These are phyloP conservation scores for Drosophila emarginata DNA, from an alignment of 2,888 invertebrate genomes.

Conservation along the genomic window DNA sequence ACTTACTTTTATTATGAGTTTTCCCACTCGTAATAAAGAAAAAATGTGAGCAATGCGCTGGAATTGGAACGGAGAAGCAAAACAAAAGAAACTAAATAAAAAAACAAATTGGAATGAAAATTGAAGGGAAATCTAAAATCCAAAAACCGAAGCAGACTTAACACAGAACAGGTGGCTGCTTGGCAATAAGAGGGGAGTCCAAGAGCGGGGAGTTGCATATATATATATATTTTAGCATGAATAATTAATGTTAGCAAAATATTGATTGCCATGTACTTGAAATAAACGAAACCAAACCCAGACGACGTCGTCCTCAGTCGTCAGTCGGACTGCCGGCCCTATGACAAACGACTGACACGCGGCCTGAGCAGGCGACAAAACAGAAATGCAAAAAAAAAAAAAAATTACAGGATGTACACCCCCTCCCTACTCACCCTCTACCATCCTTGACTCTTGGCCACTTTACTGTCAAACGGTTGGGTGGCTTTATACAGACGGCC, in stretches of 20 bases:
- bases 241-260: conserved; percentile 46
- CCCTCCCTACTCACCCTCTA: background rate
- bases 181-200: background rate
- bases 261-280: conserved; percentile 60
- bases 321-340: conserved; percentile 11
- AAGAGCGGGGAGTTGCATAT: background rate
- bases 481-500: conserved; percentile 14
- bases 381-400: conserved; percentile 54
- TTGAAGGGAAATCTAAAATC: background rate
- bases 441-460: background rate
- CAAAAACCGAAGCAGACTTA: background rate
- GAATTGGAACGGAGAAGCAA: conserved; percentile 65
- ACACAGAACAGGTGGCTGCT: background rate
- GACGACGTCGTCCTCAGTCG: conserved; percentile 35
- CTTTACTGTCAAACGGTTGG: background rate
- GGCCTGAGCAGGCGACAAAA: conserved; percentile 72
- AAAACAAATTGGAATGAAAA: background rate
- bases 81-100: background rate
- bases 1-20: conserved; percentile 71
- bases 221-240: conserved; percentile 31
- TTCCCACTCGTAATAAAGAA: conserved; percentile 58
- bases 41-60: conserved; percentile 72
- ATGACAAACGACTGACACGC: conserved; percentile 76
- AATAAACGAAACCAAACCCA: conserved; percentile 27
- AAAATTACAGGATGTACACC: conserved; percentile 18